Evolutionary conservation across 2,113 vertebrate species (phyloP), one percentile per base, ranked within the genome.

Genomic region (Sus scrofa): DNA sequence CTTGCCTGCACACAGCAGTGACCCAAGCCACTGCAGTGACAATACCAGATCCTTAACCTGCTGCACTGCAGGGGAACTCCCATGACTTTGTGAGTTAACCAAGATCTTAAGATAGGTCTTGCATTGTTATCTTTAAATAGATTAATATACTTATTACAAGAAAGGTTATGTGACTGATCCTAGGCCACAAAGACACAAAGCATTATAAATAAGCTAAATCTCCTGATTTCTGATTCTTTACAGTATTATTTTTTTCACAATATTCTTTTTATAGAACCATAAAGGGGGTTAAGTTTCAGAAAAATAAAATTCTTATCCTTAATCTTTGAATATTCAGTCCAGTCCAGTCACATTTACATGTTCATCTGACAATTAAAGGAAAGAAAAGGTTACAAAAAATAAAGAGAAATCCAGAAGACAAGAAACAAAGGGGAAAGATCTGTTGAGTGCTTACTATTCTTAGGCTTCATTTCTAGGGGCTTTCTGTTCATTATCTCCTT

Each of bases 231-330:
- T 93, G 27, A 16, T 79, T 97, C 30, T 54, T 79, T 89, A 71
- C 18, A 91, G 14, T 83, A 93, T 73, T 96, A 6, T 96, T 54
- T 93, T 65, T 78, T 50, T 70, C 86, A 75, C 5, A 73, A 20
- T 89, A 89, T 63, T 95, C 8, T 50, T 95, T 94, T 56, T 95
- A 10, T 63, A 78, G 22, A 93, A 82, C 93, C 82, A 60, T 87
- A 32, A 93, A 89, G 91, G 63, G 10, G 2, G 3, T 79, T 94
- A 56, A 96, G 15, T 90, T 93, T 94, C 54, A 93, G 37, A 30
- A 70, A 97, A 95, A 88, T 79, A 84, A 87, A 24, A 89, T 88
- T 65, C 24, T 94, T 44, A 93, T 75, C 22, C 44, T 97, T 94
- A 77, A 68, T 82, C 16, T 87, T 83, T 89, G 62, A 84, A 60